A percentile compares a stretch with the other conserved stretches of the same genome.
These are phyloP conservation scores for Xylota segnis DNA, from an alignment of 2,888 invertebrate species.

Conservation along the genomic window DNA sequence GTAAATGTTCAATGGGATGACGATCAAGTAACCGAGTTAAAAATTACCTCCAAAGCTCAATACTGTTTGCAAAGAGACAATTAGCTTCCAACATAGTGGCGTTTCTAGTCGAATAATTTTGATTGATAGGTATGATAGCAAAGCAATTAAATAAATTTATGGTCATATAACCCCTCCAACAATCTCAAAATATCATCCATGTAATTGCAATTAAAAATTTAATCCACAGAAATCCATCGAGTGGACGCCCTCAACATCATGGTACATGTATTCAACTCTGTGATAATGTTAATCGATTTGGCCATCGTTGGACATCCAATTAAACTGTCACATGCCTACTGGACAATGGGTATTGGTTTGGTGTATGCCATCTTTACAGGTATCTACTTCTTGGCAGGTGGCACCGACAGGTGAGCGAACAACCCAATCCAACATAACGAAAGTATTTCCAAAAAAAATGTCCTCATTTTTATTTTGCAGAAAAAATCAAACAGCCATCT, in stretches of 20 bases:
- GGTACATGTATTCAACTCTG: conserved; percentile 87
- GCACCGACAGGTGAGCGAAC: conserved; percentile 87
- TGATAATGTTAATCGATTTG: conserved; percentile 90
- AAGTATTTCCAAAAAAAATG: background rate
- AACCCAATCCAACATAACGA: background rate
- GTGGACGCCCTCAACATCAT: conserved; percentile 84
- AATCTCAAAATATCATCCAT: background rate
- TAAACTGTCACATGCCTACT: conserved; percentile 85
- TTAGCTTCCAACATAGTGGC: too few species aligned
- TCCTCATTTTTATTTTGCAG: conserved; percentile 82
- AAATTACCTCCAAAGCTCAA: too few species aligned
- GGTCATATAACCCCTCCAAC: too few species aligned
- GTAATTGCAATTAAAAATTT: conserved; percentile 22
- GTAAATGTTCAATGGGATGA: too few species aligned
- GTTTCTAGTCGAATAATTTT: too few species aligned
- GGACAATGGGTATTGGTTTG: conserved; percentile 87
- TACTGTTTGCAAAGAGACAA: too few species aligned
- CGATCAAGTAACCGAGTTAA: too few species aligned
- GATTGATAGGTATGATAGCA: too few species aligned
- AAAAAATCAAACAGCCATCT: conserved; percentile 88
- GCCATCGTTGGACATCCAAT: conserved; percentile 90
- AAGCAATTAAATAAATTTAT: too few species aligned
- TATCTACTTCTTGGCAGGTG: conserved; percentile 90
- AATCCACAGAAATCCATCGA: conserved; percentile 82
- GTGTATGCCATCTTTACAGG: conserved; percentile 89